A percentile compares a stretch with the other conserved stretches of the same genome.
Conservation (phyloP, 2,888 invertebrate genomes). For the Trilocha varians region DNA sequence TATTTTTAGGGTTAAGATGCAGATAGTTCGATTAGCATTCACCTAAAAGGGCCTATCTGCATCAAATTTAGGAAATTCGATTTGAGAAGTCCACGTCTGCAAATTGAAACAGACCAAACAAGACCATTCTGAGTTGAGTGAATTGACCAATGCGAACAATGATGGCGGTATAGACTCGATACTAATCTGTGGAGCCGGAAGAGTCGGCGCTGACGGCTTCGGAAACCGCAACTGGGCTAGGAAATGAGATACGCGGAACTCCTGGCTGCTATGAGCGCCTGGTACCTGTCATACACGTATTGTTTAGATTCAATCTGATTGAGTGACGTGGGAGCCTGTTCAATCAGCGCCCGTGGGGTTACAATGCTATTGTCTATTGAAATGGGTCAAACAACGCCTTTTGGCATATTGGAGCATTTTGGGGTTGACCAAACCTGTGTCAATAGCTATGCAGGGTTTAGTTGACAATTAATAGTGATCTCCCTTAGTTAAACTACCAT, state of each 20-base stretch:
- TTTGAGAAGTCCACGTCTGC: too few relatives aligned
- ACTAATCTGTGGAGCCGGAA: conserved; percentile 70
- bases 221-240: conserved; percentile 70
- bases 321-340: conserved; percentile 12
- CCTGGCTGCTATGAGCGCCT: conserved; percentile 35
- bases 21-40: too few relatives aligned
- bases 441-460: too few relatives aligned
- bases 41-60: too few relatives aligned
- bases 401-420: not conserved
- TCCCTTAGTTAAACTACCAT: too few relatives aligned
- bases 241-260: conserved; percentile 70
- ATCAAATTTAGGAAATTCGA: too few relatives aligned
- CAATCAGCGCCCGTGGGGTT: conserved; percentile 8
- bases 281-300: conserved; percentile 24
- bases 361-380: conserved; percentile 5
- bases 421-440: not conserved
- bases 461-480: too few relatives aligned
- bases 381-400: not conserved
- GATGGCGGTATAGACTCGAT: conserved; percentile 61
- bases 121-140: conserved; percentile 3
- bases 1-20: too few relatives aligned
- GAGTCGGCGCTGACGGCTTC: conserved; percentile 60
- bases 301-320: conserved; percentile 46
- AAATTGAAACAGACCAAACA: conserved; percentile 17
- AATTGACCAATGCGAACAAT: conserved; percentile 57